Evolutionary conservation across 2,113 vertebrate genomes (phyloP).

Genomic region (Sakesphorus luctuosus): DNA sequence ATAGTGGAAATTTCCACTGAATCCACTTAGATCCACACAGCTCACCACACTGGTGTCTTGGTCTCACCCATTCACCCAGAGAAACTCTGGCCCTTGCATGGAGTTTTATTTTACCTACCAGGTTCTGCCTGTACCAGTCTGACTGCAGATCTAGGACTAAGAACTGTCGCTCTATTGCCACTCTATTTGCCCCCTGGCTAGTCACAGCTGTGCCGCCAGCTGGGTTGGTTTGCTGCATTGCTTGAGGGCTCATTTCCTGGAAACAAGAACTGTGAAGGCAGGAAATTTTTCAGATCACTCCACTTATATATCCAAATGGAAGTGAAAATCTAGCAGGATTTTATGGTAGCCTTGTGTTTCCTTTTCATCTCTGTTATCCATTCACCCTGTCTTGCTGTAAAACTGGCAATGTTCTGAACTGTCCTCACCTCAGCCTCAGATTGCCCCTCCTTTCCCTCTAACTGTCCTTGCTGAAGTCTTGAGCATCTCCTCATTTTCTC

Average conservation of each 20-base stretch:
- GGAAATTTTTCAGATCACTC: not conserved
- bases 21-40: not conserved
- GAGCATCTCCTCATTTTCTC: not conserved
- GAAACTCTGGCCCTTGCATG: not conserved
- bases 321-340: not conserved
- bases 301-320: not conserved
- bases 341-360: not conserved
- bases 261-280: not conserved
- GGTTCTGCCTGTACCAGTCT: not conserved
- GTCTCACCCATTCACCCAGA: not conserved
- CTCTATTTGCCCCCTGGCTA: not conserved
- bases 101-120: not conserved
- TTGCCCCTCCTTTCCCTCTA: not conserved
- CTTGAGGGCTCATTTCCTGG: slow-evolving; percentile 17
- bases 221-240: not conserved
- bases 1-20: not conserved
- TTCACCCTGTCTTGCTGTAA: not conserved
- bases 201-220: not conserved
- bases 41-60: not conserved
- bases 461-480: not conserved
- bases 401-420: not conserved
- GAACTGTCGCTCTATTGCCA: not conserved
- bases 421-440: not conserved
- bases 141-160: not conserved
- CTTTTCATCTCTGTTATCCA: not conserved